Evolutionary conservation across 2,888 invertebrate species (phyloP).

Genomic region (Blera fallax): DNA sequence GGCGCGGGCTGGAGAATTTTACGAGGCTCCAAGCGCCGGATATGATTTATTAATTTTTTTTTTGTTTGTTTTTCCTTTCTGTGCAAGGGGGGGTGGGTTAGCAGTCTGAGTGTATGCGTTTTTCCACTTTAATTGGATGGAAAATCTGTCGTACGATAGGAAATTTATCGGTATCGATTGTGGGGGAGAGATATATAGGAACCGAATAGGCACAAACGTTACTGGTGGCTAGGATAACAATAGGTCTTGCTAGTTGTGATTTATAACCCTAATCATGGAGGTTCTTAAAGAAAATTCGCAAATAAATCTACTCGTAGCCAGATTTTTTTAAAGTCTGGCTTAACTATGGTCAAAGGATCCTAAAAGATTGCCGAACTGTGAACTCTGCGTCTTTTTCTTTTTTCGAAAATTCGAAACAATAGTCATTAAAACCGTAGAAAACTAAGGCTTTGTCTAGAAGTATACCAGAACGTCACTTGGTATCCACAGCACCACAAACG

Average conservation of each 20-base stretch:
- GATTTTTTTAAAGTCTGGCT: no score
- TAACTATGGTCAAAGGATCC: no score
- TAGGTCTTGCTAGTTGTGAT: not conserved
- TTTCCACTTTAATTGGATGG: slow-evolving; percentile 56
- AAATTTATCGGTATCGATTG: slow-evolving; percentile 59
- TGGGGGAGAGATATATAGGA: not conserved
- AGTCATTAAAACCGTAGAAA: no score
- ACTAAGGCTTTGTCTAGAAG: no score
- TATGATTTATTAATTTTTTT: slow-evolving; percentile 51
- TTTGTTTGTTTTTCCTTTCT: not conserved
- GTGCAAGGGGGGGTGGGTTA: not conserved
- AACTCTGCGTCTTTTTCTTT: no score
- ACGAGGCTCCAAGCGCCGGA: slow-evolving; percentile 60
- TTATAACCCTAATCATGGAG: slow-evolving; percentile 1
- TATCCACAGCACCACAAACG: not conserved
- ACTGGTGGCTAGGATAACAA: slow-evolving; percentile 23
- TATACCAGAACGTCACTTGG: not conserved
- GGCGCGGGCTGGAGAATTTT: slow-evolving; percentile 37
- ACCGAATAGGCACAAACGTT: not conserved
- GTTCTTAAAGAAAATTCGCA: not conserved
- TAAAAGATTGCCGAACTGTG: no score
- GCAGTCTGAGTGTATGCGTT: slow-evolving; percentile 18
- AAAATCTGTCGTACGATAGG: slow-evolving; percentile 51
- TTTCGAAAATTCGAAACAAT: no score
- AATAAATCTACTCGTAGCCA: not conserved